Percentiles rank a stretch among this genome's conserved stretches.
Evolutionary conservation across 2,113 vertebrate species (phyloP).

Genomic region (Saguinus imperator): DNA sequence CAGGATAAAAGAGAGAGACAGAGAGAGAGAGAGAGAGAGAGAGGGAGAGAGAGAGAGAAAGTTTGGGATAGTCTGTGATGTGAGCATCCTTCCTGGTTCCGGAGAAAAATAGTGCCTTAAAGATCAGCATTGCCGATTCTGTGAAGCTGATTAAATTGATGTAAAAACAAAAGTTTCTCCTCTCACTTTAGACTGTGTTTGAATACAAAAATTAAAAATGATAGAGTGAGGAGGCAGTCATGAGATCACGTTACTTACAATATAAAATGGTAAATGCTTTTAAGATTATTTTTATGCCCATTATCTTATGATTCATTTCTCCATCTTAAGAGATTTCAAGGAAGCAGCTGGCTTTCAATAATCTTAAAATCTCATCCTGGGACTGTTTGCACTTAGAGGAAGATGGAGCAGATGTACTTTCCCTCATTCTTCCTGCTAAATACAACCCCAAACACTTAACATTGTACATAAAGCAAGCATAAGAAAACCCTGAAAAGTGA

Average conservation of each 20-base stretch:
- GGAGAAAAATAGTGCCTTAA: not conserved
- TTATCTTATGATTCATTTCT: conserved; percentile 46
- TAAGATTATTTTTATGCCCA: conserved; percentile 14
- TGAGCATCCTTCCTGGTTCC: not conserved
- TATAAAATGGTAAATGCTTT: conserved; percentile 45
- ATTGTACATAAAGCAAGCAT: not conserved
- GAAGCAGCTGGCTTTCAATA: conserved; percentile 36
- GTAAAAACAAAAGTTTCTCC: conserved; percentile 21
- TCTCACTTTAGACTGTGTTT: conserved; percentile 3
- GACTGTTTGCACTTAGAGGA: conserved; percentile 12
- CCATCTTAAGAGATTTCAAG: conserved; percentile 29
- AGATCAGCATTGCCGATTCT: not conserved
- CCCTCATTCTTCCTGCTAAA: conserved; percentile 7
- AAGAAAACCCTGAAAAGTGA: not conserved
- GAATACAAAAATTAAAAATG: conserved; percentile 41
- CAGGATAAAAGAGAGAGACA: not conserved
- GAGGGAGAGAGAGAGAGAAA: not conserved
- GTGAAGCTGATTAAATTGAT: not conserved
- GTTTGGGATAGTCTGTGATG: not conserved
- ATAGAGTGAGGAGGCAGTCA: not conserved
- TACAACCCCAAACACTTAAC: not conserved
- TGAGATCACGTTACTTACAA: conserved; percentile 50
- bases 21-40: not conserved
- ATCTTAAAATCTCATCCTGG: conserved; percentile 43
- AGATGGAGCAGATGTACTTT: not conserved